A percentile compares a stretch with the other conserved stretches of the same genome.
Conservation (phyloP, 2,797 vertebrate genomes). For the Hippocampus kuda region DNA sequence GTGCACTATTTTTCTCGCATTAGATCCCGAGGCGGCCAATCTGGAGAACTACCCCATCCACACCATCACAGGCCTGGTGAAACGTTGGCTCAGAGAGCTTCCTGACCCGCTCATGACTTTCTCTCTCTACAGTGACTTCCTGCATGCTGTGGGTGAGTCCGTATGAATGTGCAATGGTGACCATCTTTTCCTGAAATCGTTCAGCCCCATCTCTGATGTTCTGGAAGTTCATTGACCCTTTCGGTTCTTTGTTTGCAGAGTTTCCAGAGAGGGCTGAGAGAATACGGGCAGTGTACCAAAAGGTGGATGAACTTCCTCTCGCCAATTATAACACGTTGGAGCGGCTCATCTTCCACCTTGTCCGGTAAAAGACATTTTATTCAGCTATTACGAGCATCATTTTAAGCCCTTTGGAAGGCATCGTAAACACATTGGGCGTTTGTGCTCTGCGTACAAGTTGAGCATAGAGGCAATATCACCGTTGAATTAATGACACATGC, state of each 20-base stretch:
- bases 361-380: slow-evolving; percentile 61
- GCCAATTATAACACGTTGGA: slow-evolving; percentile 83
- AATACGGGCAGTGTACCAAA: slow-evolving; percentile 80
- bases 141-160: slow-evolving; percentile 80
- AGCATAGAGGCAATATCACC: too few species aligned
- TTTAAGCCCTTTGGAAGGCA: not conserved
- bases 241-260: slow-evolving; percentile 56
- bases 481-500: too few species aligned
- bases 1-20: slow-evolving; percentile 2
- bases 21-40: slow-evolving; percentile 70
- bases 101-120: slow-evolving; percentile 94
- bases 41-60: slow-evolving; percentile 91
- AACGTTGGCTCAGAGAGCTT: slow-evolving; percentile 89
- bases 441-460: too few species aligned
- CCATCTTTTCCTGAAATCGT: too few species aligned
- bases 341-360: slow-evolving; percentile 90
- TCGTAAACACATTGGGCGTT: too few species aligned
- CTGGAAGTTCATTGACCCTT: not conserved
- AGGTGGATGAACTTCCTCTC: slow-evolving; percentile 82
- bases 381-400: not conserved
- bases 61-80: slow-evolving; percentile 85
- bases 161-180: not conserved
- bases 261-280: slow-evolving; percentile 81
- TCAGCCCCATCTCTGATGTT: not conserved
- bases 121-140: slow-evolving; percentile 84